A percentile compares a stretch with the other conserved stretches of the same genome.
Evolutionary conservation across 2,888 invertebrate species (phyloP).

Genomic region (Caenorhabditis becei): DNA sequence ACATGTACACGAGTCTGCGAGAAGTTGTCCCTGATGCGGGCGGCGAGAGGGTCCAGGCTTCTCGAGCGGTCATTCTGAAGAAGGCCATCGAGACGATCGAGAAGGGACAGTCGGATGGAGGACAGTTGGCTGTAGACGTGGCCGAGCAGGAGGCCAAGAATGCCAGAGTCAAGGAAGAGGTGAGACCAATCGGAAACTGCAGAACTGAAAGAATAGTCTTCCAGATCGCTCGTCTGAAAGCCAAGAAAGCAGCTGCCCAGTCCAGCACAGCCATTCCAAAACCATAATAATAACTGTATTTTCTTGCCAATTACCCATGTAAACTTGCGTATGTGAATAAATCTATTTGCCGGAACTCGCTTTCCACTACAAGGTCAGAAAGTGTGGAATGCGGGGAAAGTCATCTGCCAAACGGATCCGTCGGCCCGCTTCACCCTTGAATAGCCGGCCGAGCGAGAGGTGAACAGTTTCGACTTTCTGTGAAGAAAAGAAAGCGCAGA

Average conservation of each 20-base stretch:
- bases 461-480: conserved; percentile 3
- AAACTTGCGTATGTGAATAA: conserved; percentile 15
- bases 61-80: conserved; percentile 77
- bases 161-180: conserved; percentile 60
- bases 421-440: conserved; percentile 26
- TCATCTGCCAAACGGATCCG: conserved; percentile 41
- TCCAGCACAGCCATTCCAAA: not conserved
- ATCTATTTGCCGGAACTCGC: not conserved
- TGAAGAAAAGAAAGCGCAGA: conserved; percentile 49
- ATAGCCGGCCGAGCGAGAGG: conserved; percentile 24
- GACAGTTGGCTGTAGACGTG: conserved; percentile 39
- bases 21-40: conserved; percentile 77
- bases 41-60: conserved; percentile 77
- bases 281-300: not conserved
- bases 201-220: conserved; percentile 7
- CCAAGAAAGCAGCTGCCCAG: conserved; percentile 25
- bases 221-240: conserved; percentile 57
- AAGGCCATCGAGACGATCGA: conserved; percentile 78
- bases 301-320: conserved; percentile 4
- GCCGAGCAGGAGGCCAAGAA: conserved; percentile 64
- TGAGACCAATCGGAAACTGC: not conserved
- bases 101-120: conserved; percentile 64
- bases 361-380: not conserved
- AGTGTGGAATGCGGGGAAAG: conserved; percentile 3
- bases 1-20: conserved; percentile 76